These are phyloP conservation scores for Pterois miles DNA, from an alignment of 2,797 vertebrate species.

Conservation along the genomic window DNA sequence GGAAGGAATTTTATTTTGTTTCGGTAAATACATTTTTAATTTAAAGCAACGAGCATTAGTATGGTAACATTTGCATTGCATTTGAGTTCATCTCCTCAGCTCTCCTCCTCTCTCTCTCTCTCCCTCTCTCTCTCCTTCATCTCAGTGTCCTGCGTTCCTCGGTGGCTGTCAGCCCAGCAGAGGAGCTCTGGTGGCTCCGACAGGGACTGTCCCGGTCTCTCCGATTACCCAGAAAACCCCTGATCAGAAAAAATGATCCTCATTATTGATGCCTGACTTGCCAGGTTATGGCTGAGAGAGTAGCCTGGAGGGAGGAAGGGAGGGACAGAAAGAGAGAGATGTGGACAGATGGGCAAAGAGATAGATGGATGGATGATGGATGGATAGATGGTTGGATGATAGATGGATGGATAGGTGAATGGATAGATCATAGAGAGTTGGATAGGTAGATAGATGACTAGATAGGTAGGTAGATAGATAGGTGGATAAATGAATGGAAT, in stretches of 20 bases:
- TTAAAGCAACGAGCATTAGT: neutral
- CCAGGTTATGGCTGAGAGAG: slow-evolving; percentile 16
- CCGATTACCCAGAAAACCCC: slow-evolving; percentile 66
- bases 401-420: too few relatives aligned
- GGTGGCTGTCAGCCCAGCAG: slow-evolving; percentile 40
- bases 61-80: neutral
- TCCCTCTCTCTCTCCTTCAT: neutral
- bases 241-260: slow-evolving; percentile 67
- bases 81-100: neutral
- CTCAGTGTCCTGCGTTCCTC: neutral
- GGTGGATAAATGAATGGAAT: neutral
- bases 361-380: too few relatives aligned
- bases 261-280: slow-evolving; percentile 63
- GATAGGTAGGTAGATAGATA: neutral
- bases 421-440: too few relatives aligned
- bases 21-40: slow-evolving; percentile 2
- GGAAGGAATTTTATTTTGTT: neutral
- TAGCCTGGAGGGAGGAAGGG: neutral
- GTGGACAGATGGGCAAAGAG: too few relatives aligned
- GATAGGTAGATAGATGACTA: neutral
- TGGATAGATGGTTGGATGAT: too few relatives aligned
- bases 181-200: slow-evolving; percentile 23
- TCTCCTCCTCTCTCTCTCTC: too few relatives aligned
- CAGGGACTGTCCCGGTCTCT: slow-evolving; percentile 38
- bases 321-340: neutral